phyloP scores from a whole-genome alignment of 2,113 vertebrate species.

The Oenanthe melanoleuca region DNA sequence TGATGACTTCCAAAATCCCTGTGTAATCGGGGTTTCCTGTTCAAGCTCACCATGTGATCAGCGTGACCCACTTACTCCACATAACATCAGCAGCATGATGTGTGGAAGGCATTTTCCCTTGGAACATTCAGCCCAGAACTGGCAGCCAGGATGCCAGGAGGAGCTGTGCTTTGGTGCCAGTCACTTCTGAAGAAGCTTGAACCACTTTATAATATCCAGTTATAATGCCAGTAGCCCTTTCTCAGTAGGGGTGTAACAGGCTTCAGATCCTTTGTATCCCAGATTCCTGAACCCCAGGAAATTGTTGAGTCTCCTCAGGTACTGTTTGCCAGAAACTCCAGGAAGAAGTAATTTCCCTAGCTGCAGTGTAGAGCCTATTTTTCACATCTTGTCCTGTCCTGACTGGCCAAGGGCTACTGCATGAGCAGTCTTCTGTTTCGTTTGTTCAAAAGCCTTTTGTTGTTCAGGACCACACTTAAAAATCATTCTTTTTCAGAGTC shows the following conservation, averaged over 20 bases:
- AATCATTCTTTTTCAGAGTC: not conserved
- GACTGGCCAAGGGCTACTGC: not conserved
- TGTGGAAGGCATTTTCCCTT: not conserved
- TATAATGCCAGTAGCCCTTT: not conserved
- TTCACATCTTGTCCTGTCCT: not conserved
- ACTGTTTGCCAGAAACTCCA: not conserved
- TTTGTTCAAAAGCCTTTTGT: not conserved
- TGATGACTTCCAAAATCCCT: not conserved
- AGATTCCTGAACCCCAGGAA: not conserved
- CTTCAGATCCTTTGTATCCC: not conserved
- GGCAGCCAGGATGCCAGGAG: not conserved
- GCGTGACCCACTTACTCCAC: not conserved
- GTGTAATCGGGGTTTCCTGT: not conserved
- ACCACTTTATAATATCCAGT: not conserved
- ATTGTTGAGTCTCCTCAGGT: not conserved
- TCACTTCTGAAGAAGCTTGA: not conserved
- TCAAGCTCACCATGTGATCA: not conserved
- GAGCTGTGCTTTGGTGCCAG: not conserved
- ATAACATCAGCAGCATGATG: not conserved
- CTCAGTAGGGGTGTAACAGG: not conserved
- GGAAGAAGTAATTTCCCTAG: not conserved
- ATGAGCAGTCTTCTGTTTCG: not conserved
- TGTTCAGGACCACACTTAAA: not conserved
- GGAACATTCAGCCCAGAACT: not conserved
- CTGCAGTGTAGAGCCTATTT: not conserved